Base-by-base conservation (phyloP, 1,140 invertebrate species). In the Drosophila miranda region DNA sequence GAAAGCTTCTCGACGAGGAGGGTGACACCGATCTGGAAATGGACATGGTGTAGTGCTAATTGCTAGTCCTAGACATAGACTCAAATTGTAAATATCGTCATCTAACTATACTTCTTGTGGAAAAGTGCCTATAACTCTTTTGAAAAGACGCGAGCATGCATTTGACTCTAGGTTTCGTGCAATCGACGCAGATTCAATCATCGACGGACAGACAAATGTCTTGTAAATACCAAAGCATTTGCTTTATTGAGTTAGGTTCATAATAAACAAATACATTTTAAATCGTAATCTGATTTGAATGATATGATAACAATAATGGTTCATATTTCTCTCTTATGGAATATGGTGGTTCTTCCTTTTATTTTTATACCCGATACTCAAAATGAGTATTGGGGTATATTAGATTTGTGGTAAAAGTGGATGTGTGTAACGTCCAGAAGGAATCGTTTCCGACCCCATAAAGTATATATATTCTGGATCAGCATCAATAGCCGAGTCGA, bases 1-100 rank as follows among this genome's bases (percentile, higher is more conserved):
- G 69, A 6, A 87, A 79, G 56, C 59, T 90, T 16, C 52, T 90
- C 6, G 76, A 88, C 41, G 71, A 79, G 6, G 82, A 87, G 5
- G 78, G 44, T 19, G 89, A 87, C 23, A 76, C 84, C 1, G 89
- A 90, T 38, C 68, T 78, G 14, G 87, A 89, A 19, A 75, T 84
- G 75, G 83, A 90, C 51, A 78, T 86, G n/a, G 84, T 89, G 13
- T 90, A 90, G 54, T 26, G 19, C 42, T 42, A 38, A 14, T 48
- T 48, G 23, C 42, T 63, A 48, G 52, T 58, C 55, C 7, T 66
- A 53, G 42, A 54, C 41, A 1, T 77, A 50, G 16, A 9, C 46
- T 68, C 66, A 51, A 55, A 23, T 53, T 67, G 46, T 75, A 60
- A 44, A 74, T 73, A 34, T 55, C 46, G 23, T 50, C 16, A 38